Percentiles rank a stretch among this genome's conserved stretches.
Evolutionary conservation across 2,888 invertebrate genomes (phyloP).

Genomic region (Hydropsyche betteni): DNA sequence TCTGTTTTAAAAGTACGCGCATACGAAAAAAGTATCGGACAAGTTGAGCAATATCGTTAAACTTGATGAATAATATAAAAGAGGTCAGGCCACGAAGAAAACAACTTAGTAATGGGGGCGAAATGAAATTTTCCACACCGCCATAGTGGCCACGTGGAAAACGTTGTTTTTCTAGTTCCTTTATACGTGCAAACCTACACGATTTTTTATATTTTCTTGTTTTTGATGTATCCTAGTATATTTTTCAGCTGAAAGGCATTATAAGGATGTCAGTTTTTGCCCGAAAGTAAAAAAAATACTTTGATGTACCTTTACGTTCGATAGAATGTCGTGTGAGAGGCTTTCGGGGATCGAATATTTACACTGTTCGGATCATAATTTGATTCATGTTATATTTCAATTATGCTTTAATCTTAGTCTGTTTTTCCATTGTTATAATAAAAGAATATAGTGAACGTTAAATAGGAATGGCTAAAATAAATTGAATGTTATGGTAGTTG

Average conservation of each 20-base stretch:
- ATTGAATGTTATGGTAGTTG: too few relatives aligned
- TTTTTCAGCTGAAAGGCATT: too few relatives aligned
- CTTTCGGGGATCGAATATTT: neutral
- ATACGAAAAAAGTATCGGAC: constrained; percentile 7
- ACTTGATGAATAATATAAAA: constrained; percentile 26
- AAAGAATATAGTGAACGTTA: neutral
- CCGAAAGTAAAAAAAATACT: too few relatives aligned
- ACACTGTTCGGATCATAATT: neutral
- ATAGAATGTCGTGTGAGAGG: too few relatives aligned
- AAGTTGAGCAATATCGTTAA: constrained; percentile 26
- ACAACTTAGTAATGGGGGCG: constrained; percentile 28
- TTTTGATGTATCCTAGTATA: too few relatives aligned
- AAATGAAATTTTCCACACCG: constrained; percentile 16
- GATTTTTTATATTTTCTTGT: too few relatives aligned
- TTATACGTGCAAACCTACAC: neutral
- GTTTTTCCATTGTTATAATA: neutral
- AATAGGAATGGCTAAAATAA: too few relatives aligned
- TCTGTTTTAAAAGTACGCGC: constrained; percentile 7
- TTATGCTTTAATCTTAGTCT: neutral
- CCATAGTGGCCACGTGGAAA: constrained; percentile 7
- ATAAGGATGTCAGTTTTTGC: too few relatives aligned
- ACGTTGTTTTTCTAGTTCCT: constrained; percentile 1
- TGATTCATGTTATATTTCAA: neutral
- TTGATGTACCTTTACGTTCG: too few relatives aligned
- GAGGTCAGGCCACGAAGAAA: constrained; percentile 23